Percentiles rank a stretch among this genome's conserved stretches.
Conservation (phyloP, 2,113 vertebrate genomes). For the Tetraodon nigroviridis region DNA sequence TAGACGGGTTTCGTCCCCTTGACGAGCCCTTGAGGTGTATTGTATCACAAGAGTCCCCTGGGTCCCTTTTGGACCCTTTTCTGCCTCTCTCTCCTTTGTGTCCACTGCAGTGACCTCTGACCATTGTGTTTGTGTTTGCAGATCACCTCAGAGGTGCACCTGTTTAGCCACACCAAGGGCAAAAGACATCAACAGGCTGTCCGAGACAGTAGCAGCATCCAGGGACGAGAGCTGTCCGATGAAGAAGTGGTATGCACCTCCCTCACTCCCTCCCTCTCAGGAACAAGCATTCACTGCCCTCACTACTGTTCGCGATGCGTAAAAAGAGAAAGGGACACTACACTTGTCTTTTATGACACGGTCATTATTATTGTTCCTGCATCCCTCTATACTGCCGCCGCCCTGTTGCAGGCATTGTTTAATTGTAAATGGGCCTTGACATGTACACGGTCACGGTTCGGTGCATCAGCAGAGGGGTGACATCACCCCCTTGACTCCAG, state of each 20-base stretch:
- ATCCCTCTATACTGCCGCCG: conserved; percentile 30
- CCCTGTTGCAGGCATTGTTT: conserved; percentile 50
- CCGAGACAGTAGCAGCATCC: conserved; percentile 96
- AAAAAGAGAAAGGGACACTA: conserved; percentile 43
- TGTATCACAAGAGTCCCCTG: conserved; percentile 45
- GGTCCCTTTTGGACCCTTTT: conserved; percentile 45
- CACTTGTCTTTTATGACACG: conserved; percentile 45
- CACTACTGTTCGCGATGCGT: conserved; percentile 25
- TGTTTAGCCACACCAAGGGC: conserved; percentile 98
- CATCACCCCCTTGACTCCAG: conserved; percentile 64
- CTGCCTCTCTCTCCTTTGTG: conserved; percentile 55
- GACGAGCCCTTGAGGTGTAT: conserved; percentile 32
- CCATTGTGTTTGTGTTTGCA: conserved; percentile 71
- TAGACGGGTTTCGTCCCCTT: conserved; percentile 28
- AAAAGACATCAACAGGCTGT: conserved; percentile 94
- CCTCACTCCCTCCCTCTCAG: conserved; percentile 1
- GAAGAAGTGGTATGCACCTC: conserved; percentile 92
- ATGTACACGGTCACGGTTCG: conserved; percentile 69
- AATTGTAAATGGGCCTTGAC: conserved; percentile 64
- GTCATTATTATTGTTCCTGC: conserved; percentile 58
- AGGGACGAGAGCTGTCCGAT: conserved; percentile 95
- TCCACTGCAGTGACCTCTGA: conserved; percentile 56
- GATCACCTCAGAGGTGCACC: conserved; percentile 98
- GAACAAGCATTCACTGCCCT: conserved; percentile 45
- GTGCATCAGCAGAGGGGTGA: conserved; percentile 58